Percentiles rank a stretch among this genome's conserved stretches.
These are phyloP conservation scores for Sphenodon punctatus DNA, from an alignment of 2,797 vertebrate species.

Conservation along the genomic window DNA sequence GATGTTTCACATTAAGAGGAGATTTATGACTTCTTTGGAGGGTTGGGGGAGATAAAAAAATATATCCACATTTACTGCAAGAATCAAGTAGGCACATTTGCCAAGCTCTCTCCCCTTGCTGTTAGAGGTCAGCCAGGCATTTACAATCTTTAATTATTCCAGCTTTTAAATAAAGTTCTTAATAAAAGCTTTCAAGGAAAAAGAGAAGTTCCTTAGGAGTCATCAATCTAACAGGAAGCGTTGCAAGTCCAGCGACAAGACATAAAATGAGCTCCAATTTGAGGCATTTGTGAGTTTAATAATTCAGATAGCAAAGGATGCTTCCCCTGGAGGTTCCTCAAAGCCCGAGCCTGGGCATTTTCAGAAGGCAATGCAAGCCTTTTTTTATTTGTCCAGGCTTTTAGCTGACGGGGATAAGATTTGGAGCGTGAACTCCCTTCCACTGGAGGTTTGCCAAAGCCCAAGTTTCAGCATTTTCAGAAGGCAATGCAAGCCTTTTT, in stretches of 20 bases:
- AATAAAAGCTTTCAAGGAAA: not conserved
- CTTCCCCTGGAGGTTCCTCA: too few relatives aligned
- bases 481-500: not conserved
- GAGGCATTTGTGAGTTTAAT: conserved; percentile 21
- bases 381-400: too few relatives aligned
- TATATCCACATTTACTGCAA: not conserved
- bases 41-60: too few relatives aligned
- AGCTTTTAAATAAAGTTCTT: conserved; percentile 28
- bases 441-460: not conserved
- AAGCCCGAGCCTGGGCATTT: too few relatives aligned
- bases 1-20: conserved; percentile 18
- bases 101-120: not conserved
- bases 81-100: conserved; percentile 6
- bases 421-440: too few relatives aligned
- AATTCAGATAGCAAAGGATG: too few relatives aligned
- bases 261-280: conserved; percentile 11
- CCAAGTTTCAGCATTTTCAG: not conserved
- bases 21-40: conserved; percentile 13
- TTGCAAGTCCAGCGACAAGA: conserved; percentile 21
- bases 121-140: conserved; percentile 15
- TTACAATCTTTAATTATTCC: conserved; percentile 23
- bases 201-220: not conserved
- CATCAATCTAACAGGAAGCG: conserved; percentile 30
- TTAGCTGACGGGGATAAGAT: too few relatives aligned
- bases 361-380: too few relatives aligned